Conservation (phyloP, 2,888 invertebrate genomes). For the Hydrotaea cyrtoneurina region DNA sequence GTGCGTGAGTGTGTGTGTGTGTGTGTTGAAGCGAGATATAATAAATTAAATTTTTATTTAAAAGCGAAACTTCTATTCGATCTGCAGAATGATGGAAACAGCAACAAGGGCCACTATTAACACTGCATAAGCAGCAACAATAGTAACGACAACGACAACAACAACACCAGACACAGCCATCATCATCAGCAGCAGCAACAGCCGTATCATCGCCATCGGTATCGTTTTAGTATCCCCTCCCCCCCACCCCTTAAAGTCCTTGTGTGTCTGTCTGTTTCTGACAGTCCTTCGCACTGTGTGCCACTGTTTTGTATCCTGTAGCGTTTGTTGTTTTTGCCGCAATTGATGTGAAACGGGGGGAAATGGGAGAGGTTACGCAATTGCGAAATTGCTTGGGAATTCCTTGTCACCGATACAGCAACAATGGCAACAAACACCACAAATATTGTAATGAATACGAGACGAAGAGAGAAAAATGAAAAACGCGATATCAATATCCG, state of each 20-base stretch:
- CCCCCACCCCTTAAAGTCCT: neutral
- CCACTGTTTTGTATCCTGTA: slow-evolving; percentile 18
- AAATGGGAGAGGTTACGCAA: slow-evolving; percentile 63
- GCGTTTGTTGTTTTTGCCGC: slow-evolving; percentile 16
- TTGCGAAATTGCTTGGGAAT: slow-evolving; percentile 74
- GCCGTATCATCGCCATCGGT: slow-evolving; percentile 30
- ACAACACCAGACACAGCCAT: neutral
- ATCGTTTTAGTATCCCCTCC: slow-evolving; percentile 41
- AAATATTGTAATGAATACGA: slow-evolving; percentile 69
- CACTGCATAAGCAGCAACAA: slow-evolving; percentile 62
- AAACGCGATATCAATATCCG: slow-evolving; percentile 70
- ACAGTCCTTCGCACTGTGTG: neutral
- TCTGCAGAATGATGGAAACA: neutral
- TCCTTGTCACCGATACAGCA: slow-evolving; percentile 68
- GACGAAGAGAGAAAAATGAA: slow-evolving; percentile 40
- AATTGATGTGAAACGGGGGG: neutral
- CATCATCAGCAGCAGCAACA: slow-evolving; percentile 20
- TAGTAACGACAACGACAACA: slow-evolving; percentile 9
- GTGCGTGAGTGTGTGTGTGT: neutral
- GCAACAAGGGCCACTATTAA: slow-evolving; percentile 56
- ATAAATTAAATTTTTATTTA: slow-evolving; percentile 77
- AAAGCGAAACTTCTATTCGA: slow-evolving; percentile 57
- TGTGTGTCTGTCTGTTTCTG: slow-evolving; percentile 36
- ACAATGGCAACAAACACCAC: slow-evolving; percentile 14
- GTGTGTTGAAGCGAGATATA: slow-evolving; percentile 68